Base-by-base conservation (phyloP, 2,888 invertebrate species). In the Tachina lurida region DNA sequence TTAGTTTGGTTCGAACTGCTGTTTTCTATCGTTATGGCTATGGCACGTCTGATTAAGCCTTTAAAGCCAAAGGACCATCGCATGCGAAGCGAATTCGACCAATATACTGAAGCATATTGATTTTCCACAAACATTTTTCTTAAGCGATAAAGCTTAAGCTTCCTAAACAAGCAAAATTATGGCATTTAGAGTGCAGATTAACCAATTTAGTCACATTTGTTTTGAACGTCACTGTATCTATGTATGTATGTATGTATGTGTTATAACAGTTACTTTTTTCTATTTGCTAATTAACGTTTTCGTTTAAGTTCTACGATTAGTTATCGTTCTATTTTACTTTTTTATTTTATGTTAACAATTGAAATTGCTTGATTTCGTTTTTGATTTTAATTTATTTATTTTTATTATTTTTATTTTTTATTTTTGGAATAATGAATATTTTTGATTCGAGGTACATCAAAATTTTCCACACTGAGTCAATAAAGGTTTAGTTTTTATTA, bases 401-500 rank as follows among this genome's bases (percentile, higher is more conserved):
- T 45, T 71, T 10, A 1, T 68, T 70, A 49, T 56, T 47, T 19
- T 63, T 49, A 56, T 70, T 71, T n/a, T n/a, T n/a, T n/a, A n/a
- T n/a, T n/a, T n/a, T 62, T 75, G 45, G 12, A 70, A 62, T 70
- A 83, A 74, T 80, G 70, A 80, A 81, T 87, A 78, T 68, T 74
- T 87, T 77, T 81, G 86, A 78, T 87, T 88, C 86, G 79, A 82
- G 78, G 83, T 87, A 90, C 90, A 84, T 91, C 90, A 90, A 89
- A 89, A 89, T 89, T 78, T 89, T 88, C 87, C 77, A 85, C 86
- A 87, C 84, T 88, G 87, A 89, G 88, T 90, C 84, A 85, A 71
- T 78, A 73, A 77, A 71, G 62, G 78, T 87, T 86, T 83, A 54
- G n/a, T 68, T 45, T 73, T 9, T 54, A 49, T 74, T 60, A 10